A percentile compares a stretch with the other conserved stretches of the same genome.
These are phyloP conservation scores for Sakesphorus luctuosus DNA, from an alignment of 2,113 vertebrate genomes.

Conservation along the genomic window DNA sequence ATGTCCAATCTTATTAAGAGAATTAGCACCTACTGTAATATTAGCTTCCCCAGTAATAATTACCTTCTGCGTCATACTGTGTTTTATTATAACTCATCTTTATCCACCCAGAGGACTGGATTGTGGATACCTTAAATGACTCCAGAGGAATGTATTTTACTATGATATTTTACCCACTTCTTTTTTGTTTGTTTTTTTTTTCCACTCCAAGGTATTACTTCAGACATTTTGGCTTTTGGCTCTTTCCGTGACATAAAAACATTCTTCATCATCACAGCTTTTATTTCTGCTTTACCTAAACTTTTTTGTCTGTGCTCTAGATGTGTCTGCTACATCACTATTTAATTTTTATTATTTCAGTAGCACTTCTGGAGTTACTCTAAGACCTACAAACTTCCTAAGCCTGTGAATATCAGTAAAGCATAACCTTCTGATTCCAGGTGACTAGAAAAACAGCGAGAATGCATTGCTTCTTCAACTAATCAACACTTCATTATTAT, in stretches of 20 bases:
- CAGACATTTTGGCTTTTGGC: neutral
- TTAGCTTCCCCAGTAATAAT: neutral
- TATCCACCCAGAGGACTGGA: neutral
- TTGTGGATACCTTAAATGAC: fast-evolving
- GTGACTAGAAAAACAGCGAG: neutral
- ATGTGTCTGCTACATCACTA: neutral
- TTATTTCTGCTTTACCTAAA: neutral
- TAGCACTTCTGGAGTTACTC: neutral
- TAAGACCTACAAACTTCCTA: neutral
- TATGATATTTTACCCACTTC: neutral
- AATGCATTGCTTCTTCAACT: neutral
- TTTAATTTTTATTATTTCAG: neutral
- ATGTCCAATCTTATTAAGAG: neutral
- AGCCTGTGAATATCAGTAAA: neutral
- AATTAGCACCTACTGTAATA: neutral
- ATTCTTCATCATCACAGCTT: neutral
- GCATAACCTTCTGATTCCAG: neutral
- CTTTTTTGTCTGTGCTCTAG: neutral
- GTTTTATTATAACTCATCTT: neutral
- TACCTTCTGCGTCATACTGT: neutral
- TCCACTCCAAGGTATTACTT: neutral
- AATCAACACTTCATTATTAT: neutral
- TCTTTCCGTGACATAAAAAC: neutral
- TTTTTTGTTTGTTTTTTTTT: neutral
- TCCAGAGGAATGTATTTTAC: neutral